Evolutionary conservation across 1,140 invertebrate species (phyloP), one percentile per base, ranked within the genome.

Genomic region (Zaprionus capensis): DNA sequence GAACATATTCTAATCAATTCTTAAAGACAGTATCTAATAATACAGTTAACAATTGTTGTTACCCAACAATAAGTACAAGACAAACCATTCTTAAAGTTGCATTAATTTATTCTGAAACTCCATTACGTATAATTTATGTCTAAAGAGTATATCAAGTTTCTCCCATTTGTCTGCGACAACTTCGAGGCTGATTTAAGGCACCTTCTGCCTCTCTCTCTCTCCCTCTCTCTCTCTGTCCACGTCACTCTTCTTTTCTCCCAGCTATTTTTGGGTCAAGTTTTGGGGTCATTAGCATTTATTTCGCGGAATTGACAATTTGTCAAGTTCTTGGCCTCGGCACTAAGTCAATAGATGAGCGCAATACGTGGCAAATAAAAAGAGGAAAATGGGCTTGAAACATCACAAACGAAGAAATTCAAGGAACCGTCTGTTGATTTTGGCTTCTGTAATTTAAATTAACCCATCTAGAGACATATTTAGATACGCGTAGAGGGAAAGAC

Each of bases 271-370:
- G 70, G 66, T 63, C 66, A 70, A 70, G 49, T 64, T 71, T 38
- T 49, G n/a, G 56, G 68, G 61, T 67, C 74, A 67, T 72, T 76
- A 56, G 51, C 61, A 76, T 76, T 71, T 71, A 63, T 76, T 78
- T 68, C 41, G 59, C 49, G 53, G 59, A 78, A 78, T 73, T 64
- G 70, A 77, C 63, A 73, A 77, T 77, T 77, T 77, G 70, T 76
- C 69, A 76, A 76, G 49, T 61, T 71, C 34, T 55, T 59, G 36
- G 26, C 26, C 17, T 41, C 31, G 58, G n/a, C 31, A 51, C 63
- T 51, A 77, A 73, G 74, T 76, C 63, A 72, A 76, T 57, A 76
- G 63, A 72, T 63, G 66, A 63, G 51, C 49, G 24, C 38, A 62
- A 63, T 70, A 70, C 66, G 71, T 69, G 65, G 44, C 17, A 49